Evolutionary conservation across 2,888 invertebrate species (phyloP), one percentile per base, ranked within the genome.

Genomic region (Amiota mariae): DNA sequence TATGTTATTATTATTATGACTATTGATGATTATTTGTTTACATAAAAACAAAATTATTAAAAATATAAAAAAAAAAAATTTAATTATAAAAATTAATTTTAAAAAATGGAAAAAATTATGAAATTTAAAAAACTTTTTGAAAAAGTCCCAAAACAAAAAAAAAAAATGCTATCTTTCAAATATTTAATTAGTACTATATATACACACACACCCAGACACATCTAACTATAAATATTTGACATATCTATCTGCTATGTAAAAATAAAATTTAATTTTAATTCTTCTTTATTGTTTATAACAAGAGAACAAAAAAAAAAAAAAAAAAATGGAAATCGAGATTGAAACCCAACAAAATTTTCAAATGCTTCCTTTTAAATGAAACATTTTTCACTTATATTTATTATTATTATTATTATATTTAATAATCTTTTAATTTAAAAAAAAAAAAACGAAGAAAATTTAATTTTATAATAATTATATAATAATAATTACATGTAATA

Each of bases 341-440:
- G n/a, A 73, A 24, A 46, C 74, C 71, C 75, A 70, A 73, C 72
- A 75, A 76, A 75, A 73, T 80, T 80, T 84, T 80, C 80, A 79
- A 80, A 83, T 83, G 84, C 82, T 85, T 83, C 82, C 85, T 83
- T 84, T 82, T 80, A 82, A 82, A 84, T 85, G 81, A 78, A 82
- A 83, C 82, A 85, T 83, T 85, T 85, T 84, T 13, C 24, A 48
- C 15, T 64, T 64, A 48, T 54, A 54, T 68, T 36, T 24, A 36
- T 63, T 24, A 63, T n/a, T n/a, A n/a, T 54, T 54, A 54, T 54
- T 54, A 54, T 54, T 54, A 54, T 54, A 59, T 59, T 18, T 24
- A 36, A 36, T 82, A 84, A 83, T 80, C 51, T 71, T 75, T 73
- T 74, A 76, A 76, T 77, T 77, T 76, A 76, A 74, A 70, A 76